phyloP scores from a whole-genome alignment of 1,140 invertebrate genomes.

The Drosophila hydei region DNA sequence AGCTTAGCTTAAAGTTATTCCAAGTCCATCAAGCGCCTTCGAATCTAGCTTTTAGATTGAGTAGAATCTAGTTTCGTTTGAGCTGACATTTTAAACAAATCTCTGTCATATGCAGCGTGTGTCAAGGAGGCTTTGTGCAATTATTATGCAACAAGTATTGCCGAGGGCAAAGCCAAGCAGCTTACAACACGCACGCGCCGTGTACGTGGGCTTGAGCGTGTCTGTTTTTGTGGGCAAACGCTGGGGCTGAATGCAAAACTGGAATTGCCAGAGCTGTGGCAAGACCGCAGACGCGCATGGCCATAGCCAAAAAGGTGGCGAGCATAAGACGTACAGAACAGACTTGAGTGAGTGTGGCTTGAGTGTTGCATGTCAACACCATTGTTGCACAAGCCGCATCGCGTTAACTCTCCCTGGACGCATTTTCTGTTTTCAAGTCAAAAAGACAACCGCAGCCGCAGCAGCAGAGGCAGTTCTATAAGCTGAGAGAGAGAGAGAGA shows the following conservation, averaged over 20 bases:
- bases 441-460: slow-evolving; percentile 41
- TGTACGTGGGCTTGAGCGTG: slow-evolving; percentile 6
- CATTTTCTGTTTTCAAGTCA: slow-evolving; percentile 62
- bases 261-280: slow-evolving; percentile 51
- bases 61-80: background rate
- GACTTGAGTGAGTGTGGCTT: slow-evolving; percentile 11
- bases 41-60: background rate
- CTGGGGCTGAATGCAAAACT: slow-evolving; percentile 59
- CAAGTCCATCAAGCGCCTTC: background rate
- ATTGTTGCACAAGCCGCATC: slow-evolving; percentile 48
- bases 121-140: slow-evolving; percentile 12
- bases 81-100: background rate
- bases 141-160: slow-evolving; percentile 75
- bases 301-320: slow-evolving; percentile 2
- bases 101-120: slow-evolving; percentile 11
- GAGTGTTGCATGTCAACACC: slow-evolving; percentile 57
- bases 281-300: slow-evolving; percentile 32
- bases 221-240: slow-evolving; percentile 23
- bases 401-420: slow-evolving; percentile 56
- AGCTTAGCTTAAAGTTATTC: background rate
- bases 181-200: slow-evolving; percentile 5
- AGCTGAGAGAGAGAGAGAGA: too few species aligned
- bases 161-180: slow-evolving; percentile 42
- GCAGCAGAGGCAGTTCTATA: background rate
- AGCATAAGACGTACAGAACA: background rate